Base-by-base conservation (phyloP, 2,888 invertebrate species). In the Kryphioiulus occultus region DNA sequence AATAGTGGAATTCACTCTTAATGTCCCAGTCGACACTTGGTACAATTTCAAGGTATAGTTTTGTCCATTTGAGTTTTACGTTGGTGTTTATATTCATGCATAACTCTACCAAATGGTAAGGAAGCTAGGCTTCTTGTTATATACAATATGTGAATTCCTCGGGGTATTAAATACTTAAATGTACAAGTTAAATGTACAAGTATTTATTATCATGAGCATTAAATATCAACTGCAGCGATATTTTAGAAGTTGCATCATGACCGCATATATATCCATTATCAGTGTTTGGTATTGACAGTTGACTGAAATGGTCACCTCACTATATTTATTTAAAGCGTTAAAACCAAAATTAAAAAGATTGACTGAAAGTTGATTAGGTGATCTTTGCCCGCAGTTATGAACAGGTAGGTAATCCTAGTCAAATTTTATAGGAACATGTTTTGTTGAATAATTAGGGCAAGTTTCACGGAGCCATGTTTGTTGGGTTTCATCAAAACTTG, bases 11-110 rank as follows among this genome's bases (percentile, higher is more conserved):
- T 78, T 78, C 17, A 68, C 26, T 68, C 26, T n/a, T 22, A 59
- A 12, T 68, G 26, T 68, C 68, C 12, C 68, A 15, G 78, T 15
- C 10, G 78, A 78, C 78, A 30, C 30, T 78, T 10, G 59, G 59
- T 22, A 78, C 30, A 78, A 78, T 47, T 47, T 85, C 39, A 35
- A 44, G 85, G 42, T 47, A 47, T 85, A 47, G 85, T 85, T 47
- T 42, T 26, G 39, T 85, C 42, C 39, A 12, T 85, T 26, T 4
- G 22, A 17, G n/a, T 2, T 10, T 19, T 85, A 26, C 15, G 78
- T 78, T 85, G 85, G 22, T 85, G 85, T 85, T 85, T 85, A 44
- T 85, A 85, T 26, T 85, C 42, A 47, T 26, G 39, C 39, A 26
- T 78, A 78, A 78, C 26, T 59, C 68, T 17, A 78, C 30, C 30